phyloP scores from a whole-genome alignment of 2,797 vertebrate species.

The Urocyon cinereoargenteus region DNA sequence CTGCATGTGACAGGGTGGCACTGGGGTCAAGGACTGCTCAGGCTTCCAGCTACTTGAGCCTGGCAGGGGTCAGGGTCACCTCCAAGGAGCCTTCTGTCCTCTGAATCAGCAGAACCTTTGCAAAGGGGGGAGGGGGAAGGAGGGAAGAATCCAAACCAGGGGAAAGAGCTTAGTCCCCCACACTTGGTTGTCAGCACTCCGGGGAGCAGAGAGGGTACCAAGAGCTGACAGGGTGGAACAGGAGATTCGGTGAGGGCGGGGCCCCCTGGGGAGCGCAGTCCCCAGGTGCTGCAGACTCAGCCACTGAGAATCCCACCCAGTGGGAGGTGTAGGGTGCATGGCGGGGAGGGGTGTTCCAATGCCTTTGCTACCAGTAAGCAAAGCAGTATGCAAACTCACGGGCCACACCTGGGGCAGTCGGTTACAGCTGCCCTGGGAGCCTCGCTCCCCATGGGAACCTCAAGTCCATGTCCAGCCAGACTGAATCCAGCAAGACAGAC shows the following conservation, averaged over 20 bases:
- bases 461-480: slow-evolving; percentile 34
- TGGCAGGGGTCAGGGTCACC: slow-evolving; percentile 68
- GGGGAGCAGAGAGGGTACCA: neutral
- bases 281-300: slow-evolving; percentile 64
- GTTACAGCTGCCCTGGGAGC: slow-evolving; percentile 4
- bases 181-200: slow-evolving; percentile 65
- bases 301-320: slow-evolving; percentile 15
- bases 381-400: slow-evolving; percentile 74
- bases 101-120: slow-evolving; percentile 73
- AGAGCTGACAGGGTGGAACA: slow-evolving; percentile 73
- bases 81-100: slow-evolving; percentile 73
- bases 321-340: neutral
- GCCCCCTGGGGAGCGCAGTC: slow-evolving; percentile 26
- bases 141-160: slow-evolving; percentile 23
- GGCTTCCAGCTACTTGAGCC: slow-evolving; percentile 37
- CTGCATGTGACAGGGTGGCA: neutral
- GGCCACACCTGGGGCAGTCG: slow-evolving; percentile 55
- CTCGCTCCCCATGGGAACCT: neutral
- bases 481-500: neutral
- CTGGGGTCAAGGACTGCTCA: neutral
- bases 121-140: neutral
- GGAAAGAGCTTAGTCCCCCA: slow-evolving; percentile 19
- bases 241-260: slow-evolving; percentile 14
- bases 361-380: slow-evolving; percentile 53
- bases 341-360: neutral